Evolutionary conservation across 2,797 vertebrate species (phyloP), one percentile per base, ranked within the genome.

Genomic region (Cheirogaleus major): DNA sequence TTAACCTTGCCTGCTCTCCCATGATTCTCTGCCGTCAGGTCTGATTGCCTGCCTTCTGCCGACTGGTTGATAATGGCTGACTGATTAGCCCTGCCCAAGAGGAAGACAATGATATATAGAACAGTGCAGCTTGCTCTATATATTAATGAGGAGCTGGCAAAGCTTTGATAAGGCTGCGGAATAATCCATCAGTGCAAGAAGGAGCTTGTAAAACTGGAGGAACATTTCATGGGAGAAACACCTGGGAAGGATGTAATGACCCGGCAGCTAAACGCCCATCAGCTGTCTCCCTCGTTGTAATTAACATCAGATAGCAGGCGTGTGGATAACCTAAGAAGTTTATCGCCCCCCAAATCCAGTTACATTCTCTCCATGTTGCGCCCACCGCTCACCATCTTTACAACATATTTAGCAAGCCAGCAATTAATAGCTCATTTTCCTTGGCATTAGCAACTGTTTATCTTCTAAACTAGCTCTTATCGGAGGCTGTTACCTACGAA

Each of bases 111-210:
- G 99, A 99, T 99, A 99, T 99, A 99, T 99, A 99, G 99, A 99
- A 98, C 98, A 52, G 98, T 93, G 95, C 95, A 32, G 98, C 98
- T 98, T 98, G 97, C 99, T 99, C 99, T 99, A 99, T 99, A 99
- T 99, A 99, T 99, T 99, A 99, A 99, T 99, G 99, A 99, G 99
- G 98, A 98, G 99, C 99, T 99, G 99, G 99, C 98, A 98, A 98
- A 98, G 99, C 99, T 99, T 99, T 99, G 99, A 99, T 99, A 99
- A 99, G 99, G 98, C 98, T 91, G 97, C 96, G 55, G 98, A 98
- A 98, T 99, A 99, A 99, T 99, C 99, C 99, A 99, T 99, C 98
- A 99, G 98, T 98, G 98, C 97, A 98, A 95, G 98, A 98, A 98
- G 98, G 98, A 98, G 99, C 99, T 98, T 99, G 99, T 98, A 98